Base-by-base conservation (phyloP, 2,888 invertebrate species). In the Leistus spinibarbis region DNA sequence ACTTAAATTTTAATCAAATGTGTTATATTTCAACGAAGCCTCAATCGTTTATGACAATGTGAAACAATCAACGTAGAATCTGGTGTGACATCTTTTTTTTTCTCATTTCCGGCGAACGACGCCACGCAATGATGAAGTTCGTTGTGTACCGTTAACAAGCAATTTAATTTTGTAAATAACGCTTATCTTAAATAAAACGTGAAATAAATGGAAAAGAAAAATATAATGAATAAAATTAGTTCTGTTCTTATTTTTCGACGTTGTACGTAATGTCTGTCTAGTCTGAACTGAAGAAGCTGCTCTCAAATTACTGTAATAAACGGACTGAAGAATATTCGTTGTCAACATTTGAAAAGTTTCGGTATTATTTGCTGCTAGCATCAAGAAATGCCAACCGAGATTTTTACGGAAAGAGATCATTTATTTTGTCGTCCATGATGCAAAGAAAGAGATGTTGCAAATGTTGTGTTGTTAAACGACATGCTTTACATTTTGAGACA, bases 291-390 rank as follows among this genome's bases (percentile, higher is more conserved):
- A n/a, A n/a, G 65, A 54, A 75, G 69, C 68, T 23, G 60, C 69
- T 62, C 69, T 63, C 68, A 75, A 75, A 75, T 75, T 75, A 69
- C 75, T 75, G 68, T 69, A 75, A 74, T 74, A 74, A 73, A 68
- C 69, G 75, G n/a, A 75, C 63, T 75, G 68, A 74, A 53, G 62
- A 69, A 75, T 75, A 63, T 68, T 75, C 75, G 69, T 54, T 69
- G 75, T 69, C 69, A 74, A 68, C 74, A 62, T 53, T 24, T 65
- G 66, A 68, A 68, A 63, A 54, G 23, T 62, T 19, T 69, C 64
- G 54, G 63, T 69, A 69, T 75, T 75, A 69, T 69, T 75, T 65
- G 17, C 56, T 40, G 54, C 66, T 19, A 40, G 68, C 64, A 69
- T 63, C 63, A 74, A 75, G 68, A 69, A 69, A 75, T 69, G 63